Base-by-base conservation (phyloP, 2,888 invertebrate species). In the Oasisia sp. region DNA sequence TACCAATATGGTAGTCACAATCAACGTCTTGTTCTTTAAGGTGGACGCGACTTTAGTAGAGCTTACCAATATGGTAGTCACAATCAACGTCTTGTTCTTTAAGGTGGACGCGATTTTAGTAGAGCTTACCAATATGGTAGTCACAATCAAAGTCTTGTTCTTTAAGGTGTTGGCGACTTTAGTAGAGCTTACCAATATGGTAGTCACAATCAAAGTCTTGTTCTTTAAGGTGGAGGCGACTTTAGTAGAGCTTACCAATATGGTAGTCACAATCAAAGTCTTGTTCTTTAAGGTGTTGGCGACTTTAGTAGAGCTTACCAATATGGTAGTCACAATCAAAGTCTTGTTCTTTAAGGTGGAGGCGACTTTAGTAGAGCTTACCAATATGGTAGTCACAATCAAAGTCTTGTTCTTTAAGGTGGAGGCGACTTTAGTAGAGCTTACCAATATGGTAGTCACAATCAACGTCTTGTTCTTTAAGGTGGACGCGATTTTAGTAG, bases 131-230 rank as follows among this genome's bases (percentile, higher is more conserved):
- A 99, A 97, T 95, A 99, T 98, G 12, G 99, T 98, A 9, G 98
- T 98, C 32, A 99, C 98, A 92, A 98, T 97, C 93, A 99, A 97
- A 0, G 98, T 99, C 97, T 98, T 98, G 96, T 99, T 98, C 94
- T 92, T 91, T 32, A 95, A 92, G 7, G 94, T 92, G 9, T 92
- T 92, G 11, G 93, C 93, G 0, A 94, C 93, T 89, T 94, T 19
- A 27, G 27, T 74, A 74, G 32, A 14, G n/a, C 93, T 92, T 91
- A 94, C 94, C 92, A 99, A 97, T 95, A 99, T 98, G 12, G 99
- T 98, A 9, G 98, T 98, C 32, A 99, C 98, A 92, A 98, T 97
- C 93, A 99, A 97, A 0, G 98, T 99, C 97, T 98, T 98, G 96
- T 99, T 98, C 94, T 92, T 91, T 32, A 95, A 92, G 7, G 94